phyloP scores from a whole-genome alignment of 2,113 vertebrate species.

The Synodontis membranacea region DNA sequence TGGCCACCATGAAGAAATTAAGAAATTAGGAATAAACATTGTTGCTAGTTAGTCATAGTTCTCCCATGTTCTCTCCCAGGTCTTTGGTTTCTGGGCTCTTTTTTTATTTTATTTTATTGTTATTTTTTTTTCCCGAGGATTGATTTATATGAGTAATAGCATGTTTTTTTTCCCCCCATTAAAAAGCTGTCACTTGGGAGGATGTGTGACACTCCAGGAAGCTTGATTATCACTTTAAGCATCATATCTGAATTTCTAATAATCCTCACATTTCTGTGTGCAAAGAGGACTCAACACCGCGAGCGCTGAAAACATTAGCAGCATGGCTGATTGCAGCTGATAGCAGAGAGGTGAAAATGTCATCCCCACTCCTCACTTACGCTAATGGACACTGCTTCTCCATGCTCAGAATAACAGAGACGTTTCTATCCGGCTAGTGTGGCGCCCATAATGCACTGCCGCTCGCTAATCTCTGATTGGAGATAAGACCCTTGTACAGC shows the following conservation, averaged over 20 bases:
- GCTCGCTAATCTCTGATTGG: conserved; percentile 25
- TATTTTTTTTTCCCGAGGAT: no score
- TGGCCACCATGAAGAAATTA: neutral
- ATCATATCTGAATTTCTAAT: neutral
- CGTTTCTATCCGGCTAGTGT: neutral
- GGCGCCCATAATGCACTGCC: conserved; percentile 16
- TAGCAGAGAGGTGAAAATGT: conserved; percentile 25
- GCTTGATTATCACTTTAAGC: conserved; percentile 8
- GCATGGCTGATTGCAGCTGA: conserved; percentile 16
- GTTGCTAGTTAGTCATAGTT: neutral
- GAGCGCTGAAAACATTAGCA: neutral
- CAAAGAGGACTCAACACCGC: neutral
- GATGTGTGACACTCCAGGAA: neutral
- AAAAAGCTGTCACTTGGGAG: neutral
- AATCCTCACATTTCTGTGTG: neutral
- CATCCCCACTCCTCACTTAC: neutral
- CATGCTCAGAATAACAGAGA: neutral
- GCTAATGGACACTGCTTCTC: neutral
- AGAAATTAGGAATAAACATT: neutral
- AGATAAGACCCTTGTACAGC: neutral
- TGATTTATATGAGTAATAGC: neutral
- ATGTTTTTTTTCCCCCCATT: neutral
- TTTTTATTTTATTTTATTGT: no score
- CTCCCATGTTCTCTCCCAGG: no score
- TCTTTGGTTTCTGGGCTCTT: neutral